These are phyloP conservation scores for Zygothrica quintamaculata DNA, from an alignment of 2,888 invertebrate species.

Conservation along the genomic window DNA sequence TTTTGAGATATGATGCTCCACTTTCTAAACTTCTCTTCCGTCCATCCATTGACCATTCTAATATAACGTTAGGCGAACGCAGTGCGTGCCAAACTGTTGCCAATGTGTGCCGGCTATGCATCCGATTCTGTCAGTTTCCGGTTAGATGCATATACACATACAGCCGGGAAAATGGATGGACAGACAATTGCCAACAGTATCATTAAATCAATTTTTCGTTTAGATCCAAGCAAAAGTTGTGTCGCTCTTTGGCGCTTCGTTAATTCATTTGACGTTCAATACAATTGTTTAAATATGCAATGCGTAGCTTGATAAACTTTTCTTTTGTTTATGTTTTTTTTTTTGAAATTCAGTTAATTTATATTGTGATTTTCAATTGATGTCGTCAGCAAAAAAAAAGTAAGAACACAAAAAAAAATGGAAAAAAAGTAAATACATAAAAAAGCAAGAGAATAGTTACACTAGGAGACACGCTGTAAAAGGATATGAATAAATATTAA, in stretches of 20 bases:
- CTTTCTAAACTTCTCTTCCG: slow-evolving; percentile 59
- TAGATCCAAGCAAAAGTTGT: slow-evolving; percentile 18
- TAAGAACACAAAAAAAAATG: neutral
- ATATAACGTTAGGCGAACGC: slow-evolving; percentile 7
- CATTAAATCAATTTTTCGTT: slow-evolving; percentile 46
- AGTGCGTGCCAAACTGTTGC: slow-evolving; percentile 65
- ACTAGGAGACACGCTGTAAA: no score
- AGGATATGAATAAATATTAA: no score
- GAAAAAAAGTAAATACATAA: neutral
- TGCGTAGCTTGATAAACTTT: slow-evolving; percentile 43
- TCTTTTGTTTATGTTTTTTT: no score
- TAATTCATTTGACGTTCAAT: slow-evolving; percentile 35
- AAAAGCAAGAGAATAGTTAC: neutral
- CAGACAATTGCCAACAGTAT: slow-evolving; percentile 9
- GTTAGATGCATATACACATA: neutral
- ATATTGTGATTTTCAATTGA: slow-evolving; percentile 57
- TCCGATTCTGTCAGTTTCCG: slow-evolving; percentile 49
- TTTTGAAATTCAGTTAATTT: slow-evolving; percentile 51
- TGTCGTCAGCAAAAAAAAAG: slow-evolving; percentile 34
- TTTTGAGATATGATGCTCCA: slow-evolving; percentile 65
- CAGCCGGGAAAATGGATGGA: neutral
- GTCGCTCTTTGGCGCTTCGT: slow-evolving; percentile 13
- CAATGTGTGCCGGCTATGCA: slow-evolving; percentile 42
- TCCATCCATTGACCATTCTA: neutral
- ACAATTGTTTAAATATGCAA: slow-evolving; percentile 52